A percentile compares a stretch with the other conserved stretches of the same genome.
Conservation (phyloP, 1,140 invertebrate species). For the Spodoptera litura region DNA sequence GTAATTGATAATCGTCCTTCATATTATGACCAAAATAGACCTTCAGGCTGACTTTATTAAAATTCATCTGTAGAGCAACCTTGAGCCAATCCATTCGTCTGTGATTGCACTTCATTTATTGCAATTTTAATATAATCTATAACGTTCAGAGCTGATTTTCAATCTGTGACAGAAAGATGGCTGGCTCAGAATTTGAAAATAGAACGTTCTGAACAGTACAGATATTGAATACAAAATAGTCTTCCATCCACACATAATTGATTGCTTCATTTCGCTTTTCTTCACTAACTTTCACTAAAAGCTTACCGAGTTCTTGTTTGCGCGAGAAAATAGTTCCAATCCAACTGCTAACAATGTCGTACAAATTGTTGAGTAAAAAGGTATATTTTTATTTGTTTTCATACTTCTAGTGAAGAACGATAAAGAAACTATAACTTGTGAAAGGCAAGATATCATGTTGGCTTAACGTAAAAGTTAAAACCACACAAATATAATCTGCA, state of each 20-base stretch:
- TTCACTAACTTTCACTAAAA: not conserved
- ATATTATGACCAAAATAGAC: too few relatives aligned
- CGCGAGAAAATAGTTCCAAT: too few relatives aligned
- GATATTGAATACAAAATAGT: constrained; percentile 35
- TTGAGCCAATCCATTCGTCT: not conserved
- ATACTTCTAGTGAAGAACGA: not conserved
- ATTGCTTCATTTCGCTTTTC: not conserved
- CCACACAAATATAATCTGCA: not conserved
- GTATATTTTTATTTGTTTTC: not conserved
- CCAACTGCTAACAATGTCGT: too few relatives aligned
- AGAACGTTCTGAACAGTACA: not conserved
- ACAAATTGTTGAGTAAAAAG: too few relatives aligned
- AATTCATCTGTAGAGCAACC: not conserved
- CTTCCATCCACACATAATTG: not conserved
- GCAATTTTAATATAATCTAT: constrained; percentile 10
- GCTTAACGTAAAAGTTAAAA: not conserved
- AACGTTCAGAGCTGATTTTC: not conserved
- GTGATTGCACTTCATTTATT: not conserved
- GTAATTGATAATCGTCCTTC: too few relatives aligned
- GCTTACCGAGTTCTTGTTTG: not conserved
- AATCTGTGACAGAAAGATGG: constrained; percentile 15
- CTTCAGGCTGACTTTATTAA: not conserved
- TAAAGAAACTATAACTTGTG: not conserved
- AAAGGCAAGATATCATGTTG: too few relatives aligned
- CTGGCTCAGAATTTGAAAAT: constrained; percentile 1